Base-by-base conservation (phyloP, 2,888 invertebrate species). In the Cylloceria caligata region DNA sequence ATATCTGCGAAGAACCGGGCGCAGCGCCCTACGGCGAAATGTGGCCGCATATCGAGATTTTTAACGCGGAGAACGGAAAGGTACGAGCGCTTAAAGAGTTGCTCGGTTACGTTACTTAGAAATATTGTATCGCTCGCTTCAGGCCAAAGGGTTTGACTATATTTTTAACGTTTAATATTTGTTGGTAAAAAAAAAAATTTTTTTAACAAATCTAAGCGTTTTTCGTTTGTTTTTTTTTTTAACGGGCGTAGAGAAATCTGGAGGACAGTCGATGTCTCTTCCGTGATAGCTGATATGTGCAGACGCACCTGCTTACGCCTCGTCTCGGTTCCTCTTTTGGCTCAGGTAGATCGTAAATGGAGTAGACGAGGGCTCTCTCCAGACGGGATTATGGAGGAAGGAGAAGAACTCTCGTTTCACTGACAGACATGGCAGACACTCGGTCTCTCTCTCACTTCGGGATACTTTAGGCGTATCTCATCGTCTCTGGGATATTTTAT, bases 271-370 rank as follows among this genome's bases (percentile, higher is more conserved):
- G 30, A 24, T 39, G 36, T 30, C 36, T 55, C 68, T 55, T 55
- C 36, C 55, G 68, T 27, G 52, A 39, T 55, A 24, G 24, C 24
- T 52, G 68, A 69, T 55, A n/a, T 57, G 55, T 57, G 30, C 30
- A 49, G 49, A 47, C 49, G 34, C 45, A 34, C 39, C 67, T 19
- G 52, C 52, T 36, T 39, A 69, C 68, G 68, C 68, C 68, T 69
- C 47, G 68, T 9, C 68, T 55, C 39, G 52, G 19, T 55, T 55
- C 80, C 80, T 75, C 71, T 69, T 71, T 75, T 65, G 80, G 71
- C 47, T 24, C 5, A 21, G 69, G 52, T 47, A 30, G 62, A 57
- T 68, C 80, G 74, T 71, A 80, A 47, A 71, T 80, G 80, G 64
- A 52, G 24, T 24, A 39, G 52, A n/a, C 68, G 52, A 27, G 39